Base-by-base conservation (phyloP, 2,888 invertebrate species). In the Eupeodes luniger region DNA sequence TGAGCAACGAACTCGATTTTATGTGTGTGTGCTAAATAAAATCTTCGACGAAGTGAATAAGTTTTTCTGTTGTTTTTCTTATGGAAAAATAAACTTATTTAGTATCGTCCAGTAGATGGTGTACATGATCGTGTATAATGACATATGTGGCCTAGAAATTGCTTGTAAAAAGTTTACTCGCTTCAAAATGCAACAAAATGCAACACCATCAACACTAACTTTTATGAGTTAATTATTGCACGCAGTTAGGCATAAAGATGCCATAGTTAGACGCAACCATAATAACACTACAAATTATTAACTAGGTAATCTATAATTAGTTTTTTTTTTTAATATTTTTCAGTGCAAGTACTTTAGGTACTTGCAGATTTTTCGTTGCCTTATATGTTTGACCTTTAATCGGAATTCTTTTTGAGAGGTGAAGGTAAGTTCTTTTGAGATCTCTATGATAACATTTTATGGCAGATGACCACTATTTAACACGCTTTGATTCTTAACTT, bases 1-100 rank as follows among this genome's bases (percentile, higher is more conserved):
- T 89, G 81, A 79, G 89, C 75, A 82, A 85, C 89, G 85, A 89
- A 89, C 89, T 89, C 12, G 53, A 19, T 55, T 64, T 66, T 64
- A 19, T 57, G 27, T 57, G 10, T 61, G n/a, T 64, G 14, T 62
- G 19, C 27, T 72, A 64, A 49, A 59, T 14, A n/a, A 40, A 61
- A 51, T 36, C 19, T 53, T 14, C 53, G 55, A 40, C n/a, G 53
- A 47, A 34, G 61, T 36, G 34, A 27, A 27, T 27, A 3, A 67
- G 44, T 47, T n/a, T 72, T 66, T 47, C 3, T 40, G 12, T 7
- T 59, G 59, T 34, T 61, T 40, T 62, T 40, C 75, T 11, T 36
- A 34, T 62, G 61, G 67, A 47, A 66, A 74, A 62, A 61, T 57
- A 74, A 57, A 69, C 69, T 75, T 40, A 27, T 27, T 55, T 64